A percentile compares a stretch with the other conserved stretches of the same genome.
These are phyloP conservation scores for Bradysia coprophila DNA, from an alignment of 1,140 invertebrate genomes.

Conservation along the genomic window DNA sequence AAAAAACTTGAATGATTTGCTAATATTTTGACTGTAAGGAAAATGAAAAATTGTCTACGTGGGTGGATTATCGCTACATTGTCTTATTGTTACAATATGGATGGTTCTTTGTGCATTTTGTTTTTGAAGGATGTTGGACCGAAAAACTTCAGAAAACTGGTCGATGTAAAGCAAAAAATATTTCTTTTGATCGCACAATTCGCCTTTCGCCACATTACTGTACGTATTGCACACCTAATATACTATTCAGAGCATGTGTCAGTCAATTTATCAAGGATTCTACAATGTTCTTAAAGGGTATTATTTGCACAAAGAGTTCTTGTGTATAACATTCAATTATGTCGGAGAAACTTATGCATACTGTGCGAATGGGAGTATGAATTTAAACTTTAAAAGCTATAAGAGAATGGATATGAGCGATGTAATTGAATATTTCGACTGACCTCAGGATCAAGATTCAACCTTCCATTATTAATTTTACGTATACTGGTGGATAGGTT, in stretches of 20 bases:
- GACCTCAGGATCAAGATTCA: neutral
- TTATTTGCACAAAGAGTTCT: neutral
- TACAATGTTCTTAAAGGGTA: neutral
- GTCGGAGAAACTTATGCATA: neutral
- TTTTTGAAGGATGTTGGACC: too few species aligned
- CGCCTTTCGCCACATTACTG: too few species aligned
- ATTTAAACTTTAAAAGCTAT: neutral
- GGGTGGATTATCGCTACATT: too few species aligned
- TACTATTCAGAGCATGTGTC: neutral
- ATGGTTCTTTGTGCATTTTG: too few species aligned
- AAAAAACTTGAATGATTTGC: too few species aligned
- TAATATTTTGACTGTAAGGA: too few species aligned
- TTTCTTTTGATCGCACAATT: too few species aligned
- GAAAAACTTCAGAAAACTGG: too few species aligned
- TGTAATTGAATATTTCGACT: neutral
- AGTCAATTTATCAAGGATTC: neutral
- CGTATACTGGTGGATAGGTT: neutral
- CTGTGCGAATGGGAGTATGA: neutral
- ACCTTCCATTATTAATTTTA: neutral
- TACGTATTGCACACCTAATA: too few species aligned
- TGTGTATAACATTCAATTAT: neutral
- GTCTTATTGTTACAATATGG: too few species aligned
- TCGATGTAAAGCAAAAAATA: too few species aligned
- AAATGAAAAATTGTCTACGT: too few species aligned
- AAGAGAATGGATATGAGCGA: neutral